These are phyloP conservation scores for Coluber constrictor DNA, from an alignment of 2,797 vertebrate species.

Conservation along the genomic window DNA sequence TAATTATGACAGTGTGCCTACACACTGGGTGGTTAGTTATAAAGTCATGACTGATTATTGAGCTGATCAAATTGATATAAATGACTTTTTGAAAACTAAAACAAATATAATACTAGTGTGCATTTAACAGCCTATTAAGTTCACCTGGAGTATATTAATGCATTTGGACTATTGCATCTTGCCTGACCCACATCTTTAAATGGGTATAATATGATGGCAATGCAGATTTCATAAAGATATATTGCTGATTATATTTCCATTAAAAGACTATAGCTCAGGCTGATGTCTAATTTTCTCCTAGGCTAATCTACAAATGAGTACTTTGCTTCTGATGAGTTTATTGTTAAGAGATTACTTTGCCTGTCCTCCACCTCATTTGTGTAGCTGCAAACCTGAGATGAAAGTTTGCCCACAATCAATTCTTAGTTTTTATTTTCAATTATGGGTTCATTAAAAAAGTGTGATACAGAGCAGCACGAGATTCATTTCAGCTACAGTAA, in stretches of 20 bases:
- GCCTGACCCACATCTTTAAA: constrained; percentile 60
- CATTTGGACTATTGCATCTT: constrained; percentile 66
- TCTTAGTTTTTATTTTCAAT: constrained; percentile 25
- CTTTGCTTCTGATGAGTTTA: constrained; percentile 52
- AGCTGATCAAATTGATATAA: constrained; percentile 62
- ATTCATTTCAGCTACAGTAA: background rate
- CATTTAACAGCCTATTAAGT: constrained; percentile 67
- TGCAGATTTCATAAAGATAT: constrained; percentile 63
- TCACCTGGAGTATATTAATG: constrained; percentile 67
- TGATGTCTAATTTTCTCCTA: constrained; percentile 66
- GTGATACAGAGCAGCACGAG: background rate
- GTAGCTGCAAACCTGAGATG: constrained; percentile 25
- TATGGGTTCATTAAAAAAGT: constrained; percentile 14
- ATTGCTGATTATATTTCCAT: constrained; percentile 74
- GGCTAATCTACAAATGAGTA: constrained; percentile 49
- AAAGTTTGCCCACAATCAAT: constrained; percentile 20
- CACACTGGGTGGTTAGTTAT: constrained; percentile 15
- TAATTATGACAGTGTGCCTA: constrained; percentile 37
- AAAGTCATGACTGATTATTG: constrained; percentile 49
- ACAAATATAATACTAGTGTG: constrained; percentile 55
- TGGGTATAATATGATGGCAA: constrained; percentile 60
- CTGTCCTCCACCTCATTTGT: constrained; percentile 16
- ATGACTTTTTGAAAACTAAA: constrained; percentile 67
- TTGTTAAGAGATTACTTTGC: constrained; percentile 42
- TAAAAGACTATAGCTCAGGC: constrained; percentile 63